Percentiles rank a stretch among this genome's conserved stretches.
These are phyloP conservation scores for Bufo bufo DNA, from an alignment of 2,113 vertebrate genomes.

Conservation along the genomic window DNA sequence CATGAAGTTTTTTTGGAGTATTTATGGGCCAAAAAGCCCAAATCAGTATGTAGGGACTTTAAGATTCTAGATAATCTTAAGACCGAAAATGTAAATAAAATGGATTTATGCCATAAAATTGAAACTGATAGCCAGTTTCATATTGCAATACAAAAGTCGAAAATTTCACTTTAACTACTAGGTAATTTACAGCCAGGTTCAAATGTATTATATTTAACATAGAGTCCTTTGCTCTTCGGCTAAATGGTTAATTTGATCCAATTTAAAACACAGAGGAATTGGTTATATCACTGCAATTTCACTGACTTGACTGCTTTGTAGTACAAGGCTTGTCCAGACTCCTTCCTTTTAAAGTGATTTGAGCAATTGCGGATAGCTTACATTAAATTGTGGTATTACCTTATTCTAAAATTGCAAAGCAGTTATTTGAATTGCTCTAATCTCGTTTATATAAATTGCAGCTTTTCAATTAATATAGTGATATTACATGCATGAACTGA, in stretches of 20 bases:
- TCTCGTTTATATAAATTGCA: constrained; percentile 2
- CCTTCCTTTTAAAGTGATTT: constrained; percentile 11
- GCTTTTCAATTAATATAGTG: neutral
- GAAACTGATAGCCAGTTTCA: neutral
- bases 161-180: neutral
- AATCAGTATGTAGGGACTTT: too few relatives aligned
- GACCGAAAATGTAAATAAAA: neutral
- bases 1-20: too few relatives aligned
- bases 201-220: neutral
- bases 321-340: neutral
- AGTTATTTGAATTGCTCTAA: neutral
- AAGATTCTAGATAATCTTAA: too few relatives aligned
- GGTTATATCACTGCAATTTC: constrained; percentile 9
- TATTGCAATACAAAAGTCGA: neutral
- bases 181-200: neutral
- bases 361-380: neutral
- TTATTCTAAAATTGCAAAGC: constrained; percentile 4
- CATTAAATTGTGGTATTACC: constrained; percentile 3
- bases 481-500: neutral
- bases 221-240: neutral
- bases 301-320: constrained; percentile 1
- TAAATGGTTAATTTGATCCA: neutral
- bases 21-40: too few relatives aligned
- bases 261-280: constrained; percentile 8
- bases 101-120: neutral